These are phyloP conservation scores for Menidia menidia DNA, from an alignment of 2,797 vertebrate species.

Conservation along the genomic window DNA sequence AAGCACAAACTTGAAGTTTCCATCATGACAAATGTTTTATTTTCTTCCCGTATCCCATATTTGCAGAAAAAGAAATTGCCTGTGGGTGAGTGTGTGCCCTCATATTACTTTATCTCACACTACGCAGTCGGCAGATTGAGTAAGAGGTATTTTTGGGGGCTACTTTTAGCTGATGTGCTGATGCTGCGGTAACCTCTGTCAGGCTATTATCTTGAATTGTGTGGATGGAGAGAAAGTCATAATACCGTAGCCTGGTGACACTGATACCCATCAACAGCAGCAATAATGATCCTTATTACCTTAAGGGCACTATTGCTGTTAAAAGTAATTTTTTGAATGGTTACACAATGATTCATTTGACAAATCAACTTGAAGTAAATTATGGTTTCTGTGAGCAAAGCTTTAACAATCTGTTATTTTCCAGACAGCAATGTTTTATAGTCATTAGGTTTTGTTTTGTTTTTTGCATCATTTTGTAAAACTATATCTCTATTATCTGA, in stretches of 20 bases:
- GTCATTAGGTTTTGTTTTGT: too few species aligned
- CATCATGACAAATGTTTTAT: conserved; percentile 14
- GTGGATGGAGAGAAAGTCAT: conserved; percentile 22
- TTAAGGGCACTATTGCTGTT: not conserved
- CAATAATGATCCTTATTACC: not conserved
- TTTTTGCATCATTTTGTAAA: not conserved
- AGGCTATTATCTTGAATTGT: conserved; percentile 38
- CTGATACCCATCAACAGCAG: conserved; percentile 17
- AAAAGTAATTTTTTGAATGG: not conserved
- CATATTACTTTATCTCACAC: conserved; percentile 29
- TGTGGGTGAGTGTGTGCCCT: conserved; percentile 16
- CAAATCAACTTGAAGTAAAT: too few species aligned
- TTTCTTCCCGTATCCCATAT: conserved; percentile 6
- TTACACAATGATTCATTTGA: too few species aligned
- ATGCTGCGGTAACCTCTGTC: conserved; percentile 34
- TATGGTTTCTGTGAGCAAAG: not conserved
- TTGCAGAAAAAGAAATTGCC: conserved; percentile 43
- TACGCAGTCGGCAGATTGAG: conserved; percentile 11
- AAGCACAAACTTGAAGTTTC: conserved; percentile 18
- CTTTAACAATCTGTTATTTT: not conserved
- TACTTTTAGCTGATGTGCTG: conserved; percentile 26
- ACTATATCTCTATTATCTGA: not conserved
- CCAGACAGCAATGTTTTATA: too few species aligned
- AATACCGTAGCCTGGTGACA: conserved; percentile 23
- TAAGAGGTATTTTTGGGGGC: conserved; percentile 22